Evolutionary conservation across 2,888 invertebrate genomes (phyloP), one percentile per base, ranked within the genome.

Genomic region (Drosophila neoperkinsi): DNA sequence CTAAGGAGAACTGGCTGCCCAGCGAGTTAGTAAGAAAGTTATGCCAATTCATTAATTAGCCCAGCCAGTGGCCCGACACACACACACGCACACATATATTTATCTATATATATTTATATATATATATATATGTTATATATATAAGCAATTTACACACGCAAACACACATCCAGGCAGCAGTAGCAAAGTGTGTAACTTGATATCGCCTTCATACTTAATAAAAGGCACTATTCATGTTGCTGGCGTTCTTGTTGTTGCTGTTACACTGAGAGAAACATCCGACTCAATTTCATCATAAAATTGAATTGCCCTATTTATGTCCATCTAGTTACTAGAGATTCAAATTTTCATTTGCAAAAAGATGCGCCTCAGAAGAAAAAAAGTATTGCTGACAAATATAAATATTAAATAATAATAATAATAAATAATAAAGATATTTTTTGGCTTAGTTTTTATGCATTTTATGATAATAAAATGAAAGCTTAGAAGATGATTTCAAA

Each of bases 1-100:
- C 76, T 64, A 78, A 71, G 67, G 76, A 50, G 69, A 59, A 56
- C 57, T 67, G 61, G 38, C 62, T 58, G 77, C 41, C 53, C 55
- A 50, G 56, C 78, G 68, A 71, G 79, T 81, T 81, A 71, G 80
- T 70, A 71, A 71, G 86, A 88, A 87, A 87, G 87, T 90, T 90
- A 86, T 88, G 90, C 82, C 87, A 90, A 88, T 90, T 88, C 90
- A 88, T 88, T 88, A 88, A 88, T 88, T 88, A 90, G 90, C 86
- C 2, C 81, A 86, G 77, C 68, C 84, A 88, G 73, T 81, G 71
- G 77, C 58, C 80, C 67, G 75, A 68, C 65, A 71, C 69, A 65
- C 65, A 53, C 30, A 16, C 41, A 38, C 38, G 64, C 63, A 52
- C 58, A 68, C 25, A 60, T 3, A 49, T 21, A 56, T 33, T 52